A percentile compares a stretch with the other conserved stretches of the same genome.
These are phyloP conservation scores for Trachymyrmex cornetzi DNA, from an alignment of 1,140 invertebrate genomes.

Conservation along the genomic window DNA sequence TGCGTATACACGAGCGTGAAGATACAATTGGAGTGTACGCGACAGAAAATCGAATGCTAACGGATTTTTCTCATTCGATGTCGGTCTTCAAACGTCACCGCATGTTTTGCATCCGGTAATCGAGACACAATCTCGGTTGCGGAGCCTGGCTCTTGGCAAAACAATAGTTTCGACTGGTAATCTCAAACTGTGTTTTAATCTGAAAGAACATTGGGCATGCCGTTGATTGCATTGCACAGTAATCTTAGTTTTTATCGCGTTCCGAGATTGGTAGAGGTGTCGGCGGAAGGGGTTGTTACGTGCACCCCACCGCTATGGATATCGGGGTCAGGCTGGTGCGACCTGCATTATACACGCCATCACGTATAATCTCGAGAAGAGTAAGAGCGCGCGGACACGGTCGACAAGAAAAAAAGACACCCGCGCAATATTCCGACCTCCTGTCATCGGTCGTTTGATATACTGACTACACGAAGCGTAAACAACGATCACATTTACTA, in stretches of 20 bases:
- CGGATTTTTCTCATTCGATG: slow-evolving; percentile 44
- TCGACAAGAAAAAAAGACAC: background rate
- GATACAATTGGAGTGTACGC: background rate
- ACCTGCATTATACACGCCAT: slow-evolving; percentile 75
- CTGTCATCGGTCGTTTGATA: slow-evolving; percentile 48
- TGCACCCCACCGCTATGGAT: slow-evolving; percentile 49
- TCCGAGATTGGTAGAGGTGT: slow-evolving; percentile 65
- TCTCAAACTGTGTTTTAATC: slow-evolving; percentile 74
- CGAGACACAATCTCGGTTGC: slow-evolving; percentile 63
- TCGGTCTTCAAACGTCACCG: slow-evolving; percentile 8
- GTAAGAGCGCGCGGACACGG: slow-evolving; percentile 44
- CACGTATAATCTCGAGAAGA: slow-evolving; percentile 72
- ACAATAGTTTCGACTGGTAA: slow-evolving; percentile 73
- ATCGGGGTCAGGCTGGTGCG: slow-evolving; percentile 71
- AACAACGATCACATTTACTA: slow-evolving; percentile 9
- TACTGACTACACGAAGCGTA: slow-evolving; percentile 18
- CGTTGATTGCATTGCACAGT: slow-evolving; percentile 79
- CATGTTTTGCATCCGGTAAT: slow-evolving; percentile 48
- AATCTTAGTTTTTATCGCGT: slow-evolving; percentile 79
- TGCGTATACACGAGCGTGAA: slow-evolving; percentile 26
- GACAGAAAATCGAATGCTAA: background rate
- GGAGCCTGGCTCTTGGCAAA: slow-evolving; percentile 57
- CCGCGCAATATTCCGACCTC: slow-evolving; percentile 26
- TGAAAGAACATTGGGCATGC: slow-evolving; percentile 73
- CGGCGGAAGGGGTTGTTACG: background rate